These are phyloP conservation scores for Drosophila seguyi DNA, from an alignment of 1,140 invertebrate species.

Conservation along the genomic window DNA sequence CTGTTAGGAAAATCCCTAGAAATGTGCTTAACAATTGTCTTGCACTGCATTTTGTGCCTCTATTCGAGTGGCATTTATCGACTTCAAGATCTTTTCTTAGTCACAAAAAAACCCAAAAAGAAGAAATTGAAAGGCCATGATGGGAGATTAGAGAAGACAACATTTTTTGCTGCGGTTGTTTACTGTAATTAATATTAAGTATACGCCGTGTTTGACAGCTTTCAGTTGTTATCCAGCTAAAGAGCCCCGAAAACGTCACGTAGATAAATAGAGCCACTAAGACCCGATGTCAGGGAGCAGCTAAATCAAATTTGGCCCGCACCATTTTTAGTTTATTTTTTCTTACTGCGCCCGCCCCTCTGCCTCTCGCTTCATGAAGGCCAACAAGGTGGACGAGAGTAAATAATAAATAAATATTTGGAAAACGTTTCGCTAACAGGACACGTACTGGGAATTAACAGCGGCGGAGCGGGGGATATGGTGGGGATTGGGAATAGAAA, in stretches of 20 bases:
- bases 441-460: conserved; percentile 79
- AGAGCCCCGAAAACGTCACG: conserved; percentile 62
- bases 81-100: conserved; percentile 17
- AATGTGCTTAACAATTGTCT: background rate
- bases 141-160: conserved; percentile 40
- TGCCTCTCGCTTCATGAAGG: conserved; percentile 6
- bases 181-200: conserved; percentile 81
- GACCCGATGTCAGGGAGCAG: conserved; percentile 54
- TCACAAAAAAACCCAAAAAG: conserved; percentile 11
- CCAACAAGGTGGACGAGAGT: conserved; percentile 70
- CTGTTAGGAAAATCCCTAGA: too few relatives aligned
- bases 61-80: conserved; percentile 39
- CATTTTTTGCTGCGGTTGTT: conserved; percentile 30
- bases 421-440: conserved; percentile 73
- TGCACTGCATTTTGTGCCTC: conserved; percentile 14
- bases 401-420: conserved; percentile 84
- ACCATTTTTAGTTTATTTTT: conserved; percentile 22
- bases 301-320: conserved; percentile 66
- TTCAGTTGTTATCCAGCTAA: conserved; percentile 55
- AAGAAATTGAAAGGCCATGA: conserved; percentile 18
- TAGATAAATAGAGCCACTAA: conserved; percentile 61
- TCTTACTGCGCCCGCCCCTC: background rate
- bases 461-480: conserved; percentile 7
- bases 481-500: conserved; percentile 20
- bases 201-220: conserved; percentile 78